These are phyloP conservation scores for Asteroscopus sphinx DNA, from an alignment of 2,888 invertebrate species.

Conservation along the genomic window DNA sequence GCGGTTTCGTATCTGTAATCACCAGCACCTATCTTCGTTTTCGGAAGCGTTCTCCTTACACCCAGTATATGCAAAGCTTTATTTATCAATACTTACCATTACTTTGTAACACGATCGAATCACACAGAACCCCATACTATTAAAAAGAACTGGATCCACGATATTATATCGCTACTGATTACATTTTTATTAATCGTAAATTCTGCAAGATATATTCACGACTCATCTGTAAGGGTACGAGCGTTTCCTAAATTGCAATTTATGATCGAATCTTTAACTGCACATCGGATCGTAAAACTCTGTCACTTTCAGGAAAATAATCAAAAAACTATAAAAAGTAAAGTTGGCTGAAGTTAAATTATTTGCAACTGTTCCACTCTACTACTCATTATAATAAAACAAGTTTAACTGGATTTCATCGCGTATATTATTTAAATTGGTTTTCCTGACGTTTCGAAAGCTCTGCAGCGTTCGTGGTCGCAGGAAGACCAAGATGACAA, in stretches of 20 bases:
- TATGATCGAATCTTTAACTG: constrained; percentile 55
- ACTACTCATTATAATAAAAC: too few species aligned
- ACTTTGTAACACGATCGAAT: constrained; percentile 23
- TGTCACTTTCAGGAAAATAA: constrained; percentile 54
- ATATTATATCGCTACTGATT: constrained; percentile 54
- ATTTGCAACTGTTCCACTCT: constrained; percentile 26
- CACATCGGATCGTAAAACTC: constrained; percentile 51
- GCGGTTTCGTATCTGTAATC: too few species aligned
- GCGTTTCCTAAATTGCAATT: constrained; percentile 68
- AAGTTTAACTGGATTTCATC: too few species aligned
- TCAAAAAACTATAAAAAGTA: constrained; percentile 52
- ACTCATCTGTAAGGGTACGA: constrained; percentile 46
- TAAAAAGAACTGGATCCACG: constrained; percentile 1
- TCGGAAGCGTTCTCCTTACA: too few species aligned
- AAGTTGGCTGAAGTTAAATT: constrained; percentile 18
- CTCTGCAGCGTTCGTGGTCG: too few species aligned
- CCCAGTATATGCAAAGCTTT: too few species aligned
- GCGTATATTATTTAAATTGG: too few species aligned
- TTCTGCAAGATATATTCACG: constrained; percentile 57
- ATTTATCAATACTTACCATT: too few species aligned
- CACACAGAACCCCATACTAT: background rate
- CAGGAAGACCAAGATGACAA: too few species aligned
- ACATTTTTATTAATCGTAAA: constrained; percentile 62
- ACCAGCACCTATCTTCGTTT: too few species aligned
- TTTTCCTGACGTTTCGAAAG: too few species aligned